Evolutionary conservation across 2,888 invertebrate genomes (phyloP).

Genomic region (Aromia moschata): DNA sequence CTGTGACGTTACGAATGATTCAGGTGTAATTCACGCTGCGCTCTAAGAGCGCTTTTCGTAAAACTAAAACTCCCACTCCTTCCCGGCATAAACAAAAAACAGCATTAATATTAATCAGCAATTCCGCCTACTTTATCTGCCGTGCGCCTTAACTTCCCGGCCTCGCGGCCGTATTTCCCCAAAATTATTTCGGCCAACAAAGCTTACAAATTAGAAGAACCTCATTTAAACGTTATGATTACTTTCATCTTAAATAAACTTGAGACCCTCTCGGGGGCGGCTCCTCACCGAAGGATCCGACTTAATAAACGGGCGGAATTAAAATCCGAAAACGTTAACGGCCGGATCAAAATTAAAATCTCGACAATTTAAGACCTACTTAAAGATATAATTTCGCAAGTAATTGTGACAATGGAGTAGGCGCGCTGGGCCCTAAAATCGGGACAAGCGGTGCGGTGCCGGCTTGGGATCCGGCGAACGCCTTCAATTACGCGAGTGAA

Average conservation of each 20-base stretch:
- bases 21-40: too few relatives aligned
- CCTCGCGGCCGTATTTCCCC: background rate
- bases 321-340: conserved; percentile 29
- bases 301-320: conserved; percentile 22
- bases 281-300: conserved; percentile 11
- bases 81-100: too few relatives aligned
- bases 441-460: conserved; percentile 38
- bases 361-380: conserved; percentile 38
- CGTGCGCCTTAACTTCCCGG: too few relatives aligned
- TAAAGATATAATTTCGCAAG: conserved; percentile 36
- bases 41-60: too few relatives aligned
- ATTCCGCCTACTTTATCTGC: too few relatives aligned
- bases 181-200: background rate
- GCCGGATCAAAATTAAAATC: conserved; percentile 34
- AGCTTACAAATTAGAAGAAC: conserved; percentile 2
- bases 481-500: conserved; percentile 41
- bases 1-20: too few relatives aligned
- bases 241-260: conserved; percentile 7
- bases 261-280: background rate
- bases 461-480: conserved; percentile 34
- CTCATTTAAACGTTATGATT: conserved; percentile 7
- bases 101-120: too few relatives aligned
- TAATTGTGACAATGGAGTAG: conserved; percentile 33
- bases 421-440: conserved; percentile 30
- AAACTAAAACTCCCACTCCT: too few relatives aligned